A percentile compares a stretch with the other conserved stretches of the same genome.
Evolutionary conservation across 2,797 vertebrate species (phyloP).

Genomic region (Meriones psammophilus): DNA sequence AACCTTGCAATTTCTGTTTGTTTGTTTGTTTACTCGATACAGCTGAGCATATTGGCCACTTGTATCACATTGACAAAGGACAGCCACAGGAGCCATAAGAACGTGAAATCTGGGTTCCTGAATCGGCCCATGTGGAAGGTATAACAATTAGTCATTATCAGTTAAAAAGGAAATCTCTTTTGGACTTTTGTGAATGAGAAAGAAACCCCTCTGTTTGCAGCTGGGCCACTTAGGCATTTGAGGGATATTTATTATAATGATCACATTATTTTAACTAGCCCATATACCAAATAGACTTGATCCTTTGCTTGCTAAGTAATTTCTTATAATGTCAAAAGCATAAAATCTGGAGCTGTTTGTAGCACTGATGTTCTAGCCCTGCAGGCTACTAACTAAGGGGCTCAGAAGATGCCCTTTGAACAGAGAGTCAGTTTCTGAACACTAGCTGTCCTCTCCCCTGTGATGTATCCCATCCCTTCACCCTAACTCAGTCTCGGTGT

Average conservation of each 20-base stretch:
- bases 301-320: neutral
- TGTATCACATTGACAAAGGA: neutral
- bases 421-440: slow-evolving; percentile 10
- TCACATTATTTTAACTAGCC: neutral
- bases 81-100: neutral
- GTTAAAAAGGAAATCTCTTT: neutral
- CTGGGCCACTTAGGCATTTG: neutral
- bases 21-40: neutral
- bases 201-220: neutral
- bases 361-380: neutral
- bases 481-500: neutral
- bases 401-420: neutral
- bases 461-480: too few relatives aligned
- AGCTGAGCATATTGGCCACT: neutral
- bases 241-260: neutral
- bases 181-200: neutral
- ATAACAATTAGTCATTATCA: neutral
- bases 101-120: neutral
- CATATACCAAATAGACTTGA: neutral
- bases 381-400: neutral
- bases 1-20: neutral
- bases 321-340: neutral
- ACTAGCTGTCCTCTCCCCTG: rapidly evolving
- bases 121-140: neutral
- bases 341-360: neutral